Base-by-base conservation (phyloP, 2,113 vertebrate species). In the Microcebus jonahi region DNA sequence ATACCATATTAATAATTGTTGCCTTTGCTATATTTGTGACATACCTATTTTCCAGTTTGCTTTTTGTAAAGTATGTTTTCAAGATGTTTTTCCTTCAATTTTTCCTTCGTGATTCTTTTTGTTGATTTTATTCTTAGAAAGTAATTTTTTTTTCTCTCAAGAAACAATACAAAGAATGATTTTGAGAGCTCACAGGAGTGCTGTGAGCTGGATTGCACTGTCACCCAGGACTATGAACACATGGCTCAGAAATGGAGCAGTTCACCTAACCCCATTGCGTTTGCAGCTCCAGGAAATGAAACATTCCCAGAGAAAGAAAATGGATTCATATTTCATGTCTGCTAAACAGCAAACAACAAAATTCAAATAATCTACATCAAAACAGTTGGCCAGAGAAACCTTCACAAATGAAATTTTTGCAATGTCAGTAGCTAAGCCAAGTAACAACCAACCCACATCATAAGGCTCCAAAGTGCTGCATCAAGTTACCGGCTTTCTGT, bases 361-460 rank as follows among this genome's bases (percentile, higher is more conserved):
- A 96, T 8, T 94, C 63, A 95, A 88, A 76, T 59, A 89, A 95
- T 73, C 68, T 70, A 39, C 68, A 95, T 75, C 34, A 81, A 93
- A 97, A 97, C 63, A 97, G 65, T 79, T 81, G 84, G 75, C 88
- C 68, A 68, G 59, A 67, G 94, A 75, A 94, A 94, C 25, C 18
- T 73, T 80, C 59, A 89, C 91, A 93, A 77, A 84, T 85, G 57
- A 57, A 83, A 87, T 45, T 92, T 93, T 83, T 95, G 84, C n/a
- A 93, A 63, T 71, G 27, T 87, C 39, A 68, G 96, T 95, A 94
- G 71, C 76, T 79, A 61, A 96, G 84, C 87, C 96, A 94, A 96
- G 79, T 73, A 86, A 57, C 61, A 91, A 79, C 59, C n/a, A 84
- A 36, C 25, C 90, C 89, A 96, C 89, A 90, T 91, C 75, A 92